Conservation (phyloP, 2,888 invertebrate genomes). For the Clostera curtula region DNA sequence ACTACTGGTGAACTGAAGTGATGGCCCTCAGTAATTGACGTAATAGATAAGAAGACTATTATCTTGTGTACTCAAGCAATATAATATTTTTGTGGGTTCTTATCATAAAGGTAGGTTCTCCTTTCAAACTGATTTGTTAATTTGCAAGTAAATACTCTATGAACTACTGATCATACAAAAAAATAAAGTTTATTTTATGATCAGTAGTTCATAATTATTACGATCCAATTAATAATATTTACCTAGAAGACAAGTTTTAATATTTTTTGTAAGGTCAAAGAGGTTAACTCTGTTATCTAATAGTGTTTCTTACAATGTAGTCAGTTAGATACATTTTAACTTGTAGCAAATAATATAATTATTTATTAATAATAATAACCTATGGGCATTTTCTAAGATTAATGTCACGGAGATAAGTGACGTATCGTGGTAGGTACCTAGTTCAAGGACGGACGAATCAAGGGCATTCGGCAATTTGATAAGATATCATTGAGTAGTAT, state of each 20-base stretch:
- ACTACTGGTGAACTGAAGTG: conserved; percentile 56
- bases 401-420: conserved; percentile 26
- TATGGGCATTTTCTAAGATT: conserved; percentile 17
- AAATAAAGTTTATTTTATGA: background rate
- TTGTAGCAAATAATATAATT: too few species aligned
- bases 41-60: conserved; percentile 57
- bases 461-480: conserved; percentile 41
- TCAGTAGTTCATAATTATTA: background rate
- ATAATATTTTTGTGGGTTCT: conserved; percentile 26
- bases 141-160: conserved; percentile 10
- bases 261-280: conserved; percentile 35
- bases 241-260: too few species aligned
- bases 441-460: conserved; percentile 63
- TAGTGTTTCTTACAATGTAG: conserved; percentile 16
- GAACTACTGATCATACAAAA: background rate
- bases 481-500: conserved; percentile 9
- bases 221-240: conserved; percentile 7
- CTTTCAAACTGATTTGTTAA: conserved; percentile 27
- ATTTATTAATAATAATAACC: too few species aligned
- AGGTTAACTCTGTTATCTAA: conserved; percentile 62
- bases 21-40: conserved; percentile 44
- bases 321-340: too few species aligned
- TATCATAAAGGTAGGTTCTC: conserved; percentile 32
- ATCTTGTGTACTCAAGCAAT: conserved; percentile 46
- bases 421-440: conserved; percentile 33